A percentile compares a stretch with the other conserved stretches of the same genome.
Conservation (phyloP, 2,888 invertebrate genomes). For the Erebia aethiops region DNA sequence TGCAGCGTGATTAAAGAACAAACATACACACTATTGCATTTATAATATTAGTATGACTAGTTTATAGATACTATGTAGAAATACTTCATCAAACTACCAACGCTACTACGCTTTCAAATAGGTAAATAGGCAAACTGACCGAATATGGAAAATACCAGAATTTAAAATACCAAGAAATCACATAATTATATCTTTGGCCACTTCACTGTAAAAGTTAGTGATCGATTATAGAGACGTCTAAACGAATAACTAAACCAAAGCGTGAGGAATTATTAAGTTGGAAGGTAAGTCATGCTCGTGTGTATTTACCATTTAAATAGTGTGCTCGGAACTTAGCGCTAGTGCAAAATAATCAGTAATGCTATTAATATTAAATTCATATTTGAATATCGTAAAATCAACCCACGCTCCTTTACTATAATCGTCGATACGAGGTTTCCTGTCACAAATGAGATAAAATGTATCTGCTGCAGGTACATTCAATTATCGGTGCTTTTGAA, state of each 20-base stretch:
- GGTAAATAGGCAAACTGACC: too few species aligned
- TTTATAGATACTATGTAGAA: too few species aligned
- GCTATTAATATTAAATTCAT: constrained; percentile 36
- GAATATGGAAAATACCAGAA: neutral
- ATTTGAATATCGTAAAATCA: constrained; percentile 37
- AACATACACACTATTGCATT: too few species aligned
- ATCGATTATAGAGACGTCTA: too few species aligned
- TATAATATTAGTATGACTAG: too few species aligned
- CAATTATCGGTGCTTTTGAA: constrained; percentile 9
- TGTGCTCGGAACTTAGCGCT: constrained; percentile 26
- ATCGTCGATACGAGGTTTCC: constrained; percentile 64
- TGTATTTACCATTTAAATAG: constrained; percentile 30
- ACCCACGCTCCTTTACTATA: constrained; percentile 53
- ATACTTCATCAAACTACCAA: too few species aligned
- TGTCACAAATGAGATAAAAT: constrained; percentile 75
- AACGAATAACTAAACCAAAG: neutral
- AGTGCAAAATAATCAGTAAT: constrained; percentile 41
- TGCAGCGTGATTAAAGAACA: too few species aligned
- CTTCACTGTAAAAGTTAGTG: too few species aligned
- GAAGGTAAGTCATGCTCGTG: neutral
- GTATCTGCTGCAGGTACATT: constrained; percentile 24
- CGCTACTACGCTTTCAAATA: too few species aligned
- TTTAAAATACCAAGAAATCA: neutral
- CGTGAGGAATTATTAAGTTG: too few species aligned
- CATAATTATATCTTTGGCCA: neutral